Evolutionary conservation across 2,113 vertebrate species (phyloP).

Genomic region (Odocoileus hemionus): DNA sequence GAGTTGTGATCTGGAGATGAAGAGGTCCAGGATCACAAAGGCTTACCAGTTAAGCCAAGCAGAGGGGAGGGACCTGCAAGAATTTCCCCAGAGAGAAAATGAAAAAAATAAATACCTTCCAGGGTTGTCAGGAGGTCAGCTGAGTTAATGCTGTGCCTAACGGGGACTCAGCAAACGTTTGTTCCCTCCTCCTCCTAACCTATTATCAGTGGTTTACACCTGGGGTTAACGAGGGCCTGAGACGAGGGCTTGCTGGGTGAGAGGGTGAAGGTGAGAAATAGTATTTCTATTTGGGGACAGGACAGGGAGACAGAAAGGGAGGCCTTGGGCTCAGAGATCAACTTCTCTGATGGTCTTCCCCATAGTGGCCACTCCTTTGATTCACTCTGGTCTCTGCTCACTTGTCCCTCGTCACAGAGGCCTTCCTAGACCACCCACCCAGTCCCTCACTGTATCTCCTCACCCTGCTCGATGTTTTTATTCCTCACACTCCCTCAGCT

Average conservation of each 20-base stretch:
- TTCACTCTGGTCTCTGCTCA: not conserved
- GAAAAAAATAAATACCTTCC: not conserved
- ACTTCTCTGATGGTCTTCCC: not conserved
- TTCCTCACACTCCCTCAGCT: not conserved
- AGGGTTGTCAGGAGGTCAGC: not conserved
- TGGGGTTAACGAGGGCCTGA: not conserved
- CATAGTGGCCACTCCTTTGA: not conserved
- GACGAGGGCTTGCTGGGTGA: not conserved
- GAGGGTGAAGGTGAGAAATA: not conserved
- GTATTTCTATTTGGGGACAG: not conserved
- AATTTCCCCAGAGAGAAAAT: not conserved
- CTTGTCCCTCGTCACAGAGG: not conserved
- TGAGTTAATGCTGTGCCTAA: not conserved
- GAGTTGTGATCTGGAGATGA: not conserved
- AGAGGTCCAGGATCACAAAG: not conserved
- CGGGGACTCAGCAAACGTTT: not conserved
- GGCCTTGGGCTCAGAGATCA: not conserved
- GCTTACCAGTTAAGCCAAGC: not conserved
- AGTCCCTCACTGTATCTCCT: not conserved
- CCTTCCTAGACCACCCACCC: not conserved
- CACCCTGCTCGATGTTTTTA: not conserved
- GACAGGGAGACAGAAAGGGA: not conserved
- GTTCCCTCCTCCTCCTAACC: not conserved
- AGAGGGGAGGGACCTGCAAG: not conserved
- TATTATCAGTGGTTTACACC: not conserved